Base-by-base conservation (phyloP, 1,140 invertebrate species). In the Coelopa frigida region DNA sequence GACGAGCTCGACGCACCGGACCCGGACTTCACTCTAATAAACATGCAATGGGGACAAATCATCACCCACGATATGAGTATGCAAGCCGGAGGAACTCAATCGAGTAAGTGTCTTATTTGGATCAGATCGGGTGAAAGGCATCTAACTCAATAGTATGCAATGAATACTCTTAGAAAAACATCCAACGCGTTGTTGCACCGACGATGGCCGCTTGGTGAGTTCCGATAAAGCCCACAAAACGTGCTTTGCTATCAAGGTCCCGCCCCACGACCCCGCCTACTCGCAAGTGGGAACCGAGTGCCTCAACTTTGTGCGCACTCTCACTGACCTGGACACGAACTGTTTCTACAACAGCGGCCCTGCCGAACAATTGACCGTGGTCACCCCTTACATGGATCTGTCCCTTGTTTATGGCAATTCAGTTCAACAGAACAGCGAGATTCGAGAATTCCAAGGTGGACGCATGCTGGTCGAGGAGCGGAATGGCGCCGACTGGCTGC, bases 41-140 rank as follows among this genome's bases (percentile, higher is more conserved):
- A 85, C 15, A 89, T 90, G 81, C 85, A 90, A 51, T 91, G 83
- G 78, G 88, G 87, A 7, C 89, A 92, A 68, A 84, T 92, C 41
- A 82, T 92, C 20, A 87, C 87, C 5, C 88, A 92, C 62, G 88
- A 93, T 57, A 87, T 90, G 82, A 84, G 80, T 36, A 73, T 87
- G 67, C 79, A 82, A 32, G 81, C 81, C 46, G 82, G 81, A 21
- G 75, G 77, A 36, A 82, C 83, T 5, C 84, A 87, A 68, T 78
- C 80, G 18, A 82, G 85, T 87, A 74, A 77, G 80, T 75, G 4
- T 11, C n/a, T n/a, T n/a, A n/a, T n/a, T n/a, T n/a, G n/a, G n/a
- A n/a, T n/a, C n/a, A n/a, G n/a, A n/a, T n/a, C n/a, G n/a, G n/a
- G n/a, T n/a, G n/a, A n/a, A n/a, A n/a, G n/a, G 27, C 7, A 8